phyloP scores from a whole-genome alignment of 92 coral and sea anemone genomes.

The Epizoanthus stellaris region DNA sequence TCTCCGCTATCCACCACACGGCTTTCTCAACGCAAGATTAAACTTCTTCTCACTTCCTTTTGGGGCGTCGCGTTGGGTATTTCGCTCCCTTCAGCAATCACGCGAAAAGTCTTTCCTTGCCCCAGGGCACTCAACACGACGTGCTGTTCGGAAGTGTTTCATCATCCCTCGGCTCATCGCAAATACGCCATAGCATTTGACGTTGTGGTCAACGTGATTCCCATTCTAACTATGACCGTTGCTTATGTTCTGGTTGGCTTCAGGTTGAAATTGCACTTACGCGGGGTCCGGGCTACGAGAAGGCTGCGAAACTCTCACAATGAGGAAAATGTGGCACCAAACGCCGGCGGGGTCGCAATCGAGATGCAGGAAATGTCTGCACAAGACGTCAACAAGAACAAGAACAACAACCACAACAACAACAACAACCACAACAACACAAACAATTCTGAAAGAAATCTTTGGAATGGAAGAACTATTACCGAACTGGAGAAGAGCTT shows the following conservation, averaged over 20 bases:
- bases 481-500: constrained; percentile 9
- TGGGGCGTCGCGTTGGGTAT: constrained; percentile 30
- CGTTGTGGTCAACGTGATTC: constrained; percentile 22
- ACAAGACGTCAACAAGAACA: background rate
- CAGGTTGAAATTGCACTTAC: constrained; percentile 19
- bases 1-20: constrained; percentile 14
- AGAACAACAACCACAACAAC: background rate
- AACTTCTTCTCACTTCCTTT: constrained; percentile 29
- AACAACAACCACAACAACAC: background rate
- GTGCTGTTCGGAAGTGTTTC: constrained; percentile 15
- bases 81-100: constrained; percentile 28
- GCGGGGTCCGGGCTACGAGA: background rate
- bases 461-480: background rate
- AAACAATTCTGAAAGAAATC: constrained; percentile 5
- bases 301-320: background rate
- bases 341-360: background rate
- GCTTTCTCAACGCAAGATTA: background rate
- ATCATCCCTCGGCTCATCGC: constrained; percentile 6
- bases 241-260: constrained; percentile 28
- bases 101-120: constrained; percentile 11
- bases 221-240: constrained; percentile 13
- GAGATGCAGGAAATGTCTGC: no score
- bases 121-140: background rate
- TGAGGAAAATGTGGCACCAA: background rate
- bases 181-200: constrained; percentile 36